These are phyloP conservation scores for Ctenopoma multispine DNA, from an alignment of 2,797 vertebrate genomes.

Conservation along the genomic window DNA sequence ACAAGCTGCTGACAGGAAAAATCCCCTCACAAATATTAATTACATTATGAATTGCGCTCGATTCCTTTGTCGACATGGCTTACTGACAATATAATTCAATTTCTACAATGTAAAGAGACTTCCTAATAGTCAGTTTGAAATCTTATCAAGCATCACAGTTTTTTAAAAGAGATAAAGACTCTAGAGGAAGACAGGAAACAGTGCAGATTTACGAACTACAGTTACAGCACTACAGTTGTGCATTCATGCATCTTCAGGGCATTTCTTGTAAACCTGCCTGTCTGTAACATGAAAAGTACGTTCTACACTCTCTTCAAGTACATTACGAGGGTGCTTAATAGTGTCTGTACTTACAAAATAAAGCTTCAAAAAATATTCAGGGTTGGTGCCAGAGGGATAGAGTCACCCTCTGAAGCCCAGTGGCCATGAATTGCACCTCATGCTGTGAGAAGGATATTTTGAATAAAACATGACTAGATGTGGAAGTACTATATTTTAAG, in stretches of 20 bases:
- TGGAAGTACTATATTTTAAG: slow-evolving; percentile 78
- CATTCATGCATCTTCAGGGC: slow-evolving; percentile 25
- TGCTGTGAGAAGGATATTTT: slow-evolving; percentile 64
- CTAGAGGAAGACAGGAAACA: background rate
- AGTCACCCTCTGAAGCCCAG: slow-evolving; percentile 46
- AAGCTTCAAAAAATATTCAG: slow-evolving; percentile 32
- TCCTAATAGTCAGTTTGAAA: background rate
- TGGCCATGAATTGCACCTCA: slow-evolving; percentile 55
- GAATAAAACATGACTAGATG: slow-evolving; percentile 84
- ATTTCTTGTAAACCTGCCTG: slow-evolving; percentile 33
- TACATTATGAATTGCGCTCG: slow-evolving; percentile 34
- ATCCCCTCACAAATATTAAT: slow-evolving; percentile 56
- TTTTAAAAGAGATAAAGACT: slow-evolving; percentile 3
- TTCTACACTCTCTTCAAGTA: background rate
- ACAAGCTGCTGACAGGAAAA: slow-evolving; percentile 59
- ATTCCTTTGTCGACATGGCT: slow-evolving; percentile 23
- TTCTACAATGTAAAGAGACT: slow-evolving; percentile 9
- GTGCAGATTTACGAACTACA: slow-evolving; percentile 7
- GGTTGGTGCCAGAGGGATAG: slow-evolving; percentile 17
- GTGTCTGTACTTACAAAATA: slow-evolving; percentile 34
- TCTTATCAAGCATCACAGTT: background rate
- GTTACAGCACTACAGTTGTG: background rate
- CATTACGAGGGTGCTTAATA: slow-evolving; percentile 33
- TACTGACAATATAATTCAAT: slow-evolving; percentile 29
- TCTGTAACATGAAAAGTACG: slow-evolving; percentile 10